phyloP scores from a whole-genome alignment of 2,888 invertebrate species.

The Melolontha melolontha region DNA sequence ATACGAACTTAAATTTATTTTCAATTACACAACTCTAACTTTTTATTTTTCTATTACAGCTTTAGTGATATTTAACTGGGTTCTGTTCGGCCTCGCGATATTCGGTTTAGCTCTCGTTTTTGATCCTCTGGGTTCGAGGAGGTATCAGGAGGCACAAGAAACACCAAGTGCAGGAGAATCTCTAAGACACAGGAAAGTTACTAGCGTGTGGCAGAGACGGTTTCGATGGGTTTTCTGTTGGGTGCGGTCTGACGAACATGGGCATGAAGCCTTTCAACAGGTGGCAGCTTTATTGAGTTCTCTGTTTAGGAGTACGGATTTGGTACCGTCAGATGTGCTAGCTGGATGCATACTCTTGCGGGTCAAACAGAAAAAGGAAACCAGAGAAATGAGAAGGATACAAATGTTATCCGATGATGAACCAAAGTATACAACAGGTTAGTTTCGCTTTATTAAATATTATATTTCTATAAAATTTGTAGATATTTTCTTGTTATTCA shows the following conservation, averaged over 20 bases:
- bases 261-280: constrained; percentile 83
- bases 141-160: constrained; percentile 73
- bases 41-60: constrained; percentile 65
- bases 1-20: no score
- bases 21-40: no score
- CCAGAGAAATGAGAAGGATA: constrained; percentile 76
- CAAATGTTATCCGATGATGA: constrained; percentile 74
- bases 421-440: constrained; percentile 76
- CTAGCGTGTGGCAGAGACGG: constrained; percentile 79
- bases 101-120: constrained; percentile 84
- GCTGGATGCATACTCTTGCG: constrained; percentile 88
- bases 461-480: no score
- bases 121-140: constrained; percentile 80
- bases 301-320: constrained; percentile 85
- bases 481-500: no score
- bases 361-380: constrained; percentile 80
- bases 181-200: constrained; percentile 76
- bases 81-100: constrained; percentile 78
- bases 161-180: constrained; percentile 64
- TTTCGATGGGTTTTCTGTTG: constrained; percentile 83
- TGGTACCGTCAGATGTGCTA: constrained; percentile 89
- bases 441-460: constrained; percentile 41
- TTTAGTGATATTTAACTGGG: constrained; percentile 86
- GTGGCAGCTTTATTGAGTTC: constrained; percentile 82
- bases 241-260: constrained; percentile 79